Conservation (phyloP, 2,888 invertebrate genomes). For the Hirtodrosophila cameraria region DNA sequence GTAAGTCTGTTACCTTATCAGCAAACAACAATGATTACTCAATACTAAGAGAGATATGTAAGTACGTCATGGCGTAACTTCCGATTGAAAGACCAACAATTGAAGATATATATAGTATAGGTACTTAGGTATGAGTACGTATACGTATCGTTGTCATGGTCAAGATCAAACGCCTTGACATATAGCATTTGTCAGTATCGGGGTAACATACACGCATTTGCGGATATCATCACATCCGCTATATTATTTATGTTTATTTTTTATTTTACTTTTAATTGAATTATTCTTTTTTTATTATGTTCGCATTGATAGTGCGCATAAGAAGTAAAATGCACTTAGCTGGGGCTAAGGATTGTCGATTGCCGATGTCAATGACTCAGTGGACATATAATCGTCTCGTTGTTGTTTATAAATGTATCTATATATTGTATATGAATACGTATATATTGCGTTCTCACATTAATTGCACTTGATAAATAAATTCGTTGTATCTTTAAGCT, state of each 20-base stretch:
- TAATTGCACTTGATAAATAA: constrained; percentile 45
- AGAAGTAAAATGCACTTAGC: constrained; percentile 29
- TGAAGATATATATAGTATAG: not conserved
- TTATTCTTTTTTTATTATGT: not conserved
- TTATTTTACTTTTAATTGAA: no score
- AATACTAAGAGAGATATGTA: constrained; percentile 4
- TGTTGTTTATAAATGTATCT: constrained; percentile 4
- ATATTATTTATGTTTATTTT: constrained; percentile 14
- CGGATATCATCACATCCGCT: constrained; percentile 47
- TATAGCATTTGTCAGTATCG: constrained; percentile 20
- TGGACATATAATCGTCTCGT: constrained; percentile 8
- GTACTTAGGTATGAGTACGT: constrained; percentile 2
- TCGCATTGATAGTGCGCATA: constrained; percentile 30
- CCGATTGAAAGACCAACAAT: constrained; percentile 15
- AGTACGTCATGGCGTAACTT: constrained; percentile 21
- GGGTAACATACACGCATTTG: not conserved
- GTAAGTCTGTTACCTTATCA: constrained; percentile 46
- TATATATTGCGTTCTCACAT: constrained; percentile 36
- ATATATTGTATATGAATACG: constrained; percentile 9
- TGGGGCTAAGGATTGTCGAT: constrained; percentile 59
- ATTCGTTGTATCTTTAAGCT: constrained; percentile 44
- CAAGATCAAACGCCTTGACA: constrained; percentile 62
- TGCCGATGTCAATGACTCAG: constrained; percentile 68
- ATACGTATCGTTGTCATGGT: constrained; percentile 38
- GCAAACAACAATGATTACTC: not conserved